phyloP scores from a whole-genome alignment of 2,888 invertebrate genomes.

The Chironomus tentans region DNA sequence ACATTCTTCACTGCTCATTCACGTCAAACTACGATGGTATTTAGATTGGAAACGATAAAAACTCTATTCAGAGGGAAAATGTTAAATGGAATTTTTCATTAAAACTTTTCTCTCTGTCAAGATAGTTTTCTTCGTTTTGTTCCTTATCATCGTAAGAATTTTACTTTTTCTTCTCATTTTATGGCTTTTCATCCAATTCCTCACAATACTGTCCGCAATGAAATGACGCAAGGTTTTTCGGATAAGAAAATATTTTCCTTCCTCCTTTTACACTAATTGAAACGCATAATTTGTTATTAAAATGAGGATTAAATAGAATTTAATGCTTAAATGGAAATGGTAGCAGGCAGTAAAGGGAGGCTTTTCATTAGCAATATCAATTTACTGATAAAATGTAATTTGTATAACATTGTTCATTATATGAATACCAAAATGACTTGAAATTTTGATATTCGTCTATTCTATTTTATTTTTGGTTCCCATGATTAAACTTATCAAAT shows the following conservation, averaged over 20 bases:
- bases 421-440: too few relatives aligned
- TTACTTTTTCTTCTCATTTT: neutral
- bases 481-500: too few relatives aligned
- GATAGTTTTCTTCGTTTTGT: neutral
- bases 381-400: too few relatives aligned
- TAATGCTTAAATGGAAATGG: too few relatives aligned
- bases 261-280: neutral
- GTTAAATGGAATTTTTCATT: conserved; percentile 11
- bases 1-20: neutral
- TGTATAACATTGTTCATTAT: too few relatives aligned
- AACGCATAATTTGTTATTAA: neutral
- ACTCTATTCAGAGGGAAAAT: conserved; percentile 1
- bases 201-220: too few relatives aligned
- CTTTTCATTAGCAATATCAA: too few relatives aligned
- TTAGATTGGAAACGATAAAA: conserved; percentile 6
- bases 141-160: neutral
- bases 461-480: too few relatives aligned
- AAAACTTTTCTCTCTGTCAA: neutral
- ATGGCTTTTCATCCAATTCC: too few relatives aligned
- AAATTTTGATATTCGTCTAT: too few relatives aligned
- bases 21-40: neutral
- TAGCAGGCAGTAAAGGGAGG: too few relatives aligned
- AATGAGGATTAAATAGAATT: neutral
- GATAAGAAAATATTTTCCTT: neutral
- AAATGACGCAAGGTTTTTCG: neutral